phyloP scores from a whole-genome alignment of 2,113 vertebrate species.

The Rhinichthys klamathensis region DNA sequence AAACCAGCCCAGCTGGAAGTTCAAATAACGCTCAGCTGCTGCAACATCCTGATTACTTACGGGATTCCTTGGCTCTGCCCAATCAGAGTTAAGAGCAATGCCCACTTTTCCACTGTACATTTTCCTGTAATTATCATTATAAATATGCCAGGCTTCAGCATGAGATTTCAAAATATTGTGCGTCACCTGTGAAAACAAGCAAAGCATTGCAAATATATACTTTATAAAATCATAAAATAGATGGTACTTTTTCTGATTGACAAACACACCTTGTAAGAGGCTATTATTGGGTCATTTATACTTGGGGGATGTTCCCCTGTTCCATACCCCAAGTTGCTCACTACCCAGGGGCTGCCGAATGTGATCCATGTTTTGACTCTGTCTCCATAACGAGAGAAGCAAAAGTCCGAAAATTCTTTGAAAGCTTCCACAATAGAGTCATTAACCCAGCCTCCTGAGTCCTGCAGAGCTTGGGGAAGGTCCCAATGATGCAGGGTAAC shows the following conservation, averaged over 20 bases:
- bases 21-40: conserved; percentile 87
- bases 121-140: conserved; percentile 78
- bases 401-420: conserved; percentile 86
- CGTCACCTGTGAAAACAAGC: conserved; percentile 75
- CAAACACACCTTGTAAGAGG: conserved; percentile 78
- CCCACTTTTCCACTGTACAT: conserved; percentile 86
- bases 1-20: conserved; percentile 96
- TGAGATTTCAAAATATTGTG: conserved; percentile 91
- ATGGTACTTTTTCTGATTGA: not conserved
- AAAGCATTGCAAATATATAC: not conserved
- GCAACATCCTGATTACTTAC: conserved; percentile 73
- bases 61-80: conserved; percentile 83
- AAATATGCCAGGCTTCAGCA: conserved; percentile 89
- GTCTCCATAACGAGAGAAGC: conserved; percentile 88
- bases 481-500: conserved; percentile 93
- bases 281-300: conserved; percentile 79
- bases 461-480: conserved; percentile 87
- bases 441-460: conserved; percentile 87
- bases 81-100: conserved; percentile 90
- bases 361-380: conserved; percentile 92
- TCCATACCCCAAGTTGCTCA: conserved; percentile 90
- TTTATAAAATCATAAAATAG: not conserved
- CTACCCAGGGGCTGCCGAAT: conserved; percentile 92
- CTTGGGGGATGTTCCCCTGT: conserved; percentile 88
- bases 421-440: conserved; percentile 81